A percentile compares a stretch with the other conserved stretches of the same genome.
These are phyloP conservation scores for Chlamydotis undulata DNA, from an alignment of 2,113 vertebrate species.

Conservation along the genomic window DNA sequence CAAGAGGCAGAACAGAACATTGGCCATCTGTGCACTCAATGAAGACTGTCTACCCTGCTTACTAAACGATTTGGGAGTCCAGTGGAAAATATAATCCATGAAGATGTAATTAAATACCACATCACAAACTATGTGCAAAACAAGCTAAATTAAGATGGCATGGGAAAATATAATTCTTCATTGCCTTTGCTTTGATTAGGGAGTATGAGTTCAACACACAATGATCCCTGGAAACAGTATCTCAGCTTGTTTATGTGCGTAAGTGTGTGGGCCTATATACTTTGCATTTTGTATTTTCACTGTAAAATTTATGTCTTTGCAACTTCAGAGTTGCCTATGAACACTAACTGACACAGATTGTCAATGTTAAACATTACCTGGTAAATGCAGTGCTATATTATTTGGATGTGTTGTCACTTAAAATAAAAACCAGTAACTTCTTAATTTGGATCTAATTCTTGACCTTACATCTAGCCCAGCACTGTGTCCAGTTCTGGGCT, in stretches of 20 bases:
- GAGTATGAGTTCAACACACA: background rate
- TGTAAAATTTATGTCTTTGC: background rate
- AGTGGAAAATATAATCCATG: slow-evolving; percentile 19
- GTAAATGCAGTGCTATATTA: background rate
- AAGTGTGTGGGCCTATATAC: background rate
- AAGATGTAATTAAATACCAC: slow-evolving; percentile 34
- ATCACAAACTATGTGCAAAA: slow-evolving; percentile 22
- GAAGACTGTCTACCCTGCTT: background rate
- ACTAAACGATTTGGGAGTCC: background rate
- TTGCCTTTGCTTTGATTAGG: background rate
- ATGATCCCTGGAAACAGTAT: background rate
- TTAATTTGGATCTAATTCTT: background rate
- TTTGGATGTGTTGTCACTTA: background rate
- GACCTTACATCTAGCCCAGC: background rate
- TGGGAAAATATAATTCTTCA: background rate
- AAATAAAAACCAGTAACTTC: background rate
- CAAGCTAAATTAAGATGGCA: background rate
- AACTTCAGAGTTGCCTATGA: background rate
- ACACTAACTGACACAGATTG: background rate
- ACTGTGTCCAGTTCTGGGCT: background rate
- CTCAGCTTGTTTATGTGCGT: background rate
- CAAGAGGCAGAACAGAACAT: background rate
- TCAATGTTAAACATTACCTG: background rate
- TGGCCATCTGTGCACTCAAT: background rate
- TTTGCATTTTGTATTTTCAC: background rate